Conservation (phyloP, 2,888 invertebrate species). For the Apoda limacodes region DNA sequence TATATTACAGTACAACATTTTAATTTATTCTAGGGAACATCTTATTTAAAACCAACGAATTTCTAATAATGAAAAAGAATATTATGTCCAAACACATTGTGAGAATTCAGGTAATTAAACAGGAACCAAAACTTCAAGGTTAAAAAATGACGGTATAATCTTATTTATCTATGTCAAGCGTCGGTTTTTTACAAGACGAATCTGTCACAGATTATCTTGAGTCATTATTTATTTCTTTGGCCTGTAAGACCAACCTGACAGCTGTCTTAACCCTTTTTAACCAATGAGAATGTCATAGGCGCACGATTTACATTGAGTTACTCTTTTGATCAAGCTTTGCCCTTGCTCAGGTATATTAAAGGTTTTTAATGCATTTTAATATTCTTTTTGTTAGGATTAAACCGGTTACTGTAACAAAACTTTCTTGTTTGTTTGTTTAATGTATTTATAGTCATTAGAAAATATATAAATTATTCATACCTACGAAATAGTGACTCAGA, state of each 20-base stretch:
- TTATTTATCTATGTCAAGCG: constrained; percentile 63
- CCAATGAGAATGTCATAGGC: constrained; percentile 63
- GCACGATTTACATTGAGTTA: constrained; percentile 51
- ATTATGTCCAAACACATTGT: constrained; percentile 57
- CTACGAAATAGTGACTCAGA: too few species aligned
- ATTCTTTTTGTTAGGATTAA: constrained; percentile 21
- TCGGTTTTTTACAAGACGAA: constrained; percentile 63
- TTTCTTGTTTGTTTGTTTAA: too few species aligned
- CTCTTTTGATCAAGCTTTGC: too few species aligned
- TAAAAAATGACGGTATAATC: constrained; percentile 56
- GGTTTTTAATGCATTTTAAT: constrained; percentile 47
- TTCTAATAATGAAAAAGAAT: too few species aligned
- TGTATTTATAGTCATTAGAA: too few species aligned
- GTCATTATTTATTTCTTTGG: constrained; percentile 62
- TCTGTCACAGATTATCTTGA: constrained; percentile 66
- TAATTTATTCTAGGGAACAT: neutral
- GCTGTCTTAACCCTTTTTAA: constrained; percentile 68
- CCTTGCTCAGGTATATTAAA: too few species aligned
- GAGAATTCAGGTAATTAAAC: constrained; percentile 66
- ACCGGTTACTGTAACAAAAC: too few species aligned
- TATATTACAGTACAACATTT: constrained; percentile 2
- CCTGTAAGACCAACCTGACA: constrained; percentile 59
- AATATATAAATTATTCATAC: too few species aligned
- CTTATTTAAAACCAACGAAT: constrained; percentile 20
- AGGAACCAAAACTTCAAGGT: constrained; percentile 48